Evolutionary conservation across 2,888 invertebrate genomes (phyloP).

Genomic region (Epicampocera succincta): DNA sequence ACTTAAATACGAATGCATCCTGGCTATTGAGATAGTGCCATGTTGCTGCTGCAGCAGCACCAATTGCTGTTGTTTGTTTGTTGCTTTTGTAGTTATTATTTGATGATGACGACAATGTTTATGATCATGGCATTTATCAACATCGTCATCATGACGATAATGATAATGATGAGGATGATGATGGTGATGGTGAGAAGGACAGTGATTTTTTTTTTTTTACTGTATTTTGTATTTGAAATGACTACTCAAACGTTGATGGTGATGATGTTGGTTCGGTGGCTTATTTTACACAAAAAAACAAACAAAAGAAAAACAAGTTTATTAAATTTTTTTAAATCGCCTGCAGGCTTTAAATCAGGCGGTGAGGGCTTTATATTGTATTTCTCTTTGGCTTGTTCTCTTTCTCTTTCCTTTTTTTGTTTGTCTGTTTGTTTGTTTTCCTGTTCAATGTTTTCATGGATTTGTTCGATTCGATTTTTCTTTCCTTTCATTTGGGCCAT

Average conservation of each 20-base stretch:
- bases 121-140: slow-evolving; percentile 47
- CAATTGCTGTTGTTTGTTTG: background rate
- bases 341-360: slow-evolving; percentile 47
- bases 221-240: background rate
- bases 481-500: slow-evolving; percentile 15
- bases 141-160: slow-evolving; percentile 2
- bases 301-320: slow-evolving; percentile 61
- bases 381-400: slow-evolving; percentile 21
- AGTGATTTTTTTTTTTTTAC: slow-evolving; percentile 23
- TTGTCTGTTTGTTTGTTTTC: slow-evolving; percentile 16
- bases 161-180: slow-evolving; percentile 33
- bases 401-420: slow-evolving; percentile 9
- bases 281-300: slow-evolving; percentile 39
- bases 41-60: slow-evolving; percentile 8
- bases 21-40: slow-evolving; percentile 2
- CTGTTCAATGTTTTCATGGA: slow-evolving; percentile 9
- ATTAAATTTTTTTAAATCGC: slow-evolving; percentile 29
- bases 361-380: slow-evolving; percentile 13
- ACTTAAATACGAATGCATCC: slow-evolving; percentile 15
- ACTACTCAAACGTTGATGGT: background rate
- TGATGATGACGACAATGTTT: slow-evolving; percentile 51
- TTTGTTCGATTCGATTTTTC: slow-evolving; percentile 24
- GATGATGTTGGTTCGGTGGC: slow-evolving; percentile 32
- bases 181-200: slow-evolving; percentile 37
- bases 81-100: slow-evolving; percentile 42